Evolutionary conservation across 2,113 vertebrate species (phyloP).

Genomic region (Pangasianodon hypophthalmus): DNA sequence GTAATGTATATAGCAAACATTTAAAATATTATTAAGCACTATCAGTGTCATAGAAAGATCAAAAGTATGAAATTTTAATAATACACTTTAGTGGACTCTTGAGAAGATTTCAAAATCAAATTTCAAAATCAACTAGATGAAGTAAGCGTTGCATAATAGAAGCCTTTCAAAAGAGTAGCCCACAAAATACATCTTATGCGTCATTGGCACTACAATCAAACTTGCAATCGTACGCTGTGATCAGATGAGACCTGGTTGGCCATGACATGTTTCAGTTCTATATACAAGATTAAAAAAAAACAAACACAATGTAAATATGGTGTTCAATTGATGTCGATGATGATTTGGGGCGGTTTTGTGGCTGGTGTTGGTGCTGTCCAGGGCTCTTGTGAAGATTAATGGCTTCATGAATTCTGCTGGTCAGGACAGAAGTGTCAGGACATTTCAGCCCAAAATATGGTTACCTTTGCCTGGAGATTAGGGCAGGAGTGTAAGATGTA

Average conservation of each 20-base stretch:
- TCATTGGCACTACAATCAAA: background rate
- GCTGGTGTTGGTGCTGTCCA: no score
- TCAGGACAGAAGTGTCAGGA: no score
- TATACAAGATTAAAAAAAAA: no score
- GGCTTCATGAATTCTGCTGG: no score
- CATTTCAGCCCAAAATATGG: no score
- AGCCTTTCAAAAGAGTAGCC: background rate
- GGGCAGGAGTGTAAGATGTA: background rate
- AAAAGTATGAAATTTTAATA: no score
- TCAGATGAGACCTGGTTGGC: no score
- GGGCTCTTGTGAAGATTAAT: no score
- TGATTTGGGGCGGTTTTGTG: no score
- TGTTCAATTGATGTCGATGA: no score
- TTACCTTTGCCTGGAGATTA: background rate
- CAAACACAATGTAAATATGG: no score
- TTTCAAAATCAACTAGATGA: background rate
- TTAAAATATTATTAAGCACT: background rate
- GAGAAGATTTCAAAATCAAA: background rate
- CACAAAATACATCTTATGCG: background rate
- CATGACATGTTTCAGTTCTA: no score
- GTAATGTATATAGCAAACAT: background rate
- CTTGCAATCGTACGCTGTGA: background rate
- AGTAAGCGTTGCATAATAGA: background rate
- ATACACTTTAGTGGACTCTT: background rate
- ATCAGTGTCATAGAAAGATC: background rate